Base-by-base conservation (phyloP, 2,113 vertebrate species). In the Onychorhynchus coronatus region DNA sequence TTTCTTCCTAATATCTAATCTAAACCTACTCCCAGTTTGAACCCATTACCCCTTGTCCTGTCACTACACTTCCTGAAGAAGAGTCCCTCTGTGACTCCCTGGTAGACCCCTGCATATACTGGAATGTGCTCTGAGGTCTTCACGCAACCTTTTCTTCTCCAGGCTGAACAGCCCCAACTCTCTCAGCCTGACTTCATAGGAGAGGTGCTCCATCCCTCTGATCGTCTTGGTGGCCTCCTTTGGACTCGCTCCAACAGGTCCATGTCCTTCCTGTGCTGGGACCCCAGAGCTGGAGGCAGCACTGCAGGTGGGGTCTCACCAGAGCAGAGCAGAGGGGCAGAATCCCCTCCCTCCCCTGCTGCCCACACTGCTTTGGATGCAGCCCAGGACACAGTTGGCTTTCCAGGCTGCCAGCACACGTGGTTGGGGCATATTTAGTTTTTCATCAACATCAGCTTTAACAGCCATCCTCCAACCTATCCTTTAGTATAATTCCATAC, bases 231-330 rank as follows among this genome's bases (percentile, higher is more conserved):
- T 42, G 49, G 20, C 2, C 31, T 56, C 11, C 76, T 49, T 58
- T 88, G 58, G 50, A 0, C 30, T 41, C 0, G 0, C 17, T 65
- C 11, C 31, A 56, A 0, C 35, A 88, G 76, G 8, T 72, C 42
- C 50, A 0, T 50, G 42, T 73, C 58, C 16, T 58, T 73, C 0
- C 35, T 56, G 31, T 35, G 35, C 58, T 73, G 42, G 35, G 17
- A 41, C 0, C 15, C 1, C 76, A 80, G 85, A 18, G 50, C 31
- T 72, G 58, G 46, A 31, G 63, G 66, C 24, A 65, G 67, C 49
- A 4, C 35, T 66, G 50, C 27, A 73, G 67, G 50, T 15, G 12
- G 25, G 67, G 14, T 73, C 76, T 73, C 59, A 81, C 0, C 35
- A 65, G 11, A 88, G 35, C 0, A 5, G 49, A 31, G 18, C 6